phyloP scores from a whole-genome alignment of 2,113 vertebrate genomes.

The Callipepla squamata region DNA sequence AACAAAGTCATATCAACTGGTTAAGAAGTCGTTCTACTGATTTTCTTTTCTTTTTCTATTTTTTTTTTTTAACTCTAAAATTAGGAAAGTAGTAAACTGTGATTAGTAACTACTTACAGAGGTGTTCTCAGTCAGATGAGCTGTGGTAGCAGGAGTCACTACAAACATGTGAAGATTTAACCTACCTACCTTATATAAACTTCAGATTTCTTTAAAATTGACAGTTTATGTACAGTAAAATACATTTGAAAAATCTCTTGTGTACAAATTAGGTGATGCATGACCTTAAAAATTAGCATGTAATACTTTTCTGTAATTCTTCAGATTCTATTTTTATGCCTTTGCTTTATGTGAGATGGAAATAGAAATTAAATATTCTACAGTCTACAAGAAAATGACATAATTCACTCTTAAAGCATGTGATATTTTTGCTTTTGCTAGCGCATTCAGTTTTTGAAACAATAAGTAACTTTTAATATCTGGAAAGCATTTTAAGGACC shows the following conservation, averaged over 20 bases:
- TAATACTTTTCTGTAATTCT: neutral
- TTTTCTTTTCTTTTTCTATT: neutral
- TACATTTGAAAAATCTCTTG: neutral
- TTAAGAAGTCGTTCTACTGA: neutral
- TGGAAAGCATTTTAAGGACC: neutral
- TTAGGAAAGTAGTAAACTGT: neutral
- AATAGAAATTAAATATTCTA: neutral
- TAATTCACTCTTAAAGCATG: neutral
- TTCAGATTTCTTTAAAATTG: neutral
- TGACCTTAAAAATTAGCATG: neutral
- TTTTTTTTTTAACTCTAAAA: neutral
- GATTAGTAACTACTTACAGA: neutral
- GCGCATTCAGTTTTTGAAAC: neutral
- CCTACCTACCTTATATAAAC: neutral
- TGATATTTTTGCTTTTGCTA: neutral
- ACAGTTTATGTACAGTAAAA: neutral
- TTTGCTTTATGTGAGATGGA: neutral
- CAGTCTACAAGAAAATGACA: neutral
- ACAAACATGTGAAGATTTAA: neutral
- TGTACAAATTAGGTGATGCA: neutral
- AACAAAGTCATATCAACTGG: neutral
- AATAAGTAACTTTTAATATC: neutral
- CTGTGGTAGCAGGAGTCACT: neutral
- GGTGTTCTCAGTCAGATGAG: neutral
- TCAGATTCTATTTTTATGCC: neutral